Conservation (phyloP, 2,797 vertebrate genomes). For the Takifugu rubripes region DNA sequence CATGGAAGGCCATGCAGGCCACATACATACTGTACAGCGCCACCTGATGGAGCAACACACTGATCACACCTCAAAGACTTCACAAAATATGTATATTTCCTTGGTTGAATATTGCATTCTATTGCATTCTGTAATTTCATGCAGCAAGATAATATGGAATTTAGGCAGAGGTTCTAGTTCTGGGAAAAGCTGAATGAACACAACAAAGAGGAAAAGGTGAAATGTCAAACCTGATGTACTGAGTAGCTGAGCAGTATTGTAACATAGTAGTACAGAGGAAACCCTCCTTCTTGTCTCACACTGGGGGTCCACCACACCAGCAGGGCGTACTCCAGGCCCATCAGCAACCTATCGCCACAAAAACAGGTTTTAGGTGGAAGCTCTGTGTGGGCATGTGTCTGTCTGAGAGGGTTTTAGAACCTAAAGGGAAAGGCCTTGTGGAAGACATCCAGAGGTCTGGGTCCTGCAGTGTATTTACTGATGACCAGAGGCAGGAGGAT, state of each 20-base stretch:
- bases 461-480: conserved; percentile 97
- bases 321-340: conserved; percentile 88
- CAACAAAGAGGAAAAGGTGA: background rate
- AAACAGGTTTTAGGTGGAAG: background rate
- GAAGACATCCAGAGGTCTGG: conserved; percentile 89
- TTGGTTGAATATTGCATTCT: too few species aligned
- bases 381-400: too few species aligned
- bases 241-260: conserved; percentile 90
- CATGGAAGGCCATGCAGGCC: conserved; percentile 96
- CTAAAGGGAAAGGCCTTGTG: conserved; percentile 97
- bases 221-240: conserved; percentile 85
- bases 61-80: background rate
- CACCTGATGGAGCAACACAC: conserved; percentile 69
- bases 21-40: conserved; percentile 97
- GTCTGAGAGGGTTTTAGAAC: conserved; percentile 57
- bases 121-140: too few species aligned
- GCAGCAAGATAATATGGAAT: too few species aligned
- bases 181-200: background rate
- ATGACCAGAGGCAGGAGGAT: conserved; percentile 92
- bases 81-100: too few species aligned
- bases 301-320: conserved; percentile 96
- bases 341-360: conserved; percentile 79
- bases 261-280: conserved; percentile 88
- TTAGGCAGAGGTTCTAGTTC: too few species aligned
- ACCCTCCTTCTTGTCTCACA: conserved; percentile 85